Evolutionary conservation across 2,113 vertebrate species (phyloP).

Genomic region (Macquaria ambigua): DNA sequence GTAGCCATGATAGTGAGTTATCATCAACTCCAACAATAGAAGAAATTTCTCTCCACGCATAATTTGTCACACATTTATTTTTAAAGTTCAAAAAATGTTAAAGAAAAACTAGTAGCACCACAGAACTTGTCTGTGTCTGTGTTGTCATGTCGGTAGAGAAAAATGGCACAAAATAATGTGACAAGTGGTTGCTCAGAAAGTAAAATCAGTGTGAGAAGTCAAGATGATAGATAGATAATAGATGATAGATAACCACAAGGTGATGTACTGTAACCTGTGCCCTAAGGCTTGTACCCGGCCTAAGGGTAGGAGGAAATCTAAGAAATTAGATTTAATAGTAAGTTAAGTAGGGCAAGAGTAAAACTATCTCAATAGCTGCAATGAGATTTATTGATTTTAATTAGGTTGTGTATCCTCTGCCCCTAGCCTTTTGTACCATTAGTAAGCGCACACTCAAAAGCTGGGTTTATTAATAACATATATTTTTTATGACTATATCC

Average conservation of each 20-base stretch:
- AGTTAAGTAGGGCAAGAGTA: not conserved
- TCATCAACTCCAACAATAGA: not conserved
- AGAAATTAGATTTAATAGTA: not conserved
- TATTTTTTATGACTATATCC: not conserved
- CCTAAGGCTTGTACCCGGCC: not conserved
- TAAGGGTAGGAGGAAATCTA: not conserved
- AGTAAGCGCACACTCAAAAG: not conserved
- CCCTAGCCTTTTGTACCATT: not conserved
- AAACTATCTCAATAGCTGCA: not conserved
- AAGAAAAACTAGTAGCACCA: not conserved
- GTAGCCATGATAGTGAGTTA: not conserved
- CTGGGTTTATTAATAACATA: not conserved
- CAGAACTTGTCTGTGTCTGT: not conserved
- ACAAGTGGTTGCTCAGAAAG: too few relatives aligned
- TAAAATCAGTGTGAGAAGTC: not conserved
- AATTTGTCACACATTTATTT: too few relatives aligned
- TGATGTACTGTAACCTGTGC: not conserved
- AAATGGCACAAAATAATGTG: not conserved
- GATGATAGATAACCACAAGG: too few relatives aligned
- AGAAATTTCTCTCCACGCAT: not conserved
- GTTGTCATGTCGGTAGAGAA: not conserved
- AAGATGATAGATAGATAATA: not conserved
- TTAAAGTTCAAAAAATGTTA: too few relatives aligned
- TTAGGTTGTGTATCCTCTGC: not conserved
- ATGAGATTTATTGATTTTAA: not conserved